phyloP scores from a whole-genome alignment of 1,140 invertebrate species.

The Thaumatotibia leucotreta region DNA sequence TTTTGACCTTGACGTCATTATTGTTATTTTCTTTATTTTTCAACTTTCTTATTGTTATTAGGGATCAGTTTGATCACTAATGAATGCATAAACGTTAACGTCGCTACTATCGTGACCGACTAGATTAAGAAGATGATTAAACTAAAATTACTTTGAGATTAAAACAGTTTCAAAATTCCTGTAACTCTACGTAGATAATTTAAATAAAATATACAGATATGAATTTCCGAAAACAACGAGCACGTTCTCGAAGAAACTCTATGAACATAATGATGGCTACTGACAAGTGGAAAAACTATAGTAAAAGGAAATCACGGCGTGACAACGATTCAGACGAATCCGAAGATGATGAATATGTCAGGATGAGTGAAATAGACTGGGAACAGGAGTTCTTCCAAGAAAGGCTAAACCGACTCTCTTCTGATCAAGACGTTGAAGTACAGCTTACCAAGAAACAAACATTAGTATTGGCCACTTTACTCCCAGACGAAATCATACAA shows the following conservation, averaged over 20 bases:
- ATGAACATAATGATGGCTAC: constrained; percentile 40
- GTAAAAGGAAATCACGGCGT: constrained; percentile 36
- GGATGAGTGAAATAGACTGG: constrained; percentile 46
- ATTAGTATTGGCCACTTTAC: constrained; percentile 56
- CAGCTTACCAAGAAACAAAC: constrained; percentile 59
- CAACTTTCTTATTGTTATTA: no score
- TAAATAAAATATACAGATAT: constrained; percentile 29
- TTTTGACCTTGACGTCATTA: no score
- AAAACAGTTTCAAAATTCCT: constrained; percentile 38
- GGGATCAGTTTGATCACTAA: no score
- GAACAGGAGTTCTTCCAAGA: constrained; percentile 54
- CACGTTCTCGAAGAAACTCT: constrained; percentile 44
- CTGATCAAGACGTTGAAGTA: constrained; percentile 60
- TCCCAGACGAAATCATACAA: constrained; percentile 61
- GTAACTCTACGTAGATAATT: constrained; percentile 19
- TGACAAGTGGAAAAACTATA: constrained; percentile 49
- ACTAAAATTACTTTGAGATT: constrained; percentile 23
- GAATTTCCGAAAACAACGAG: constrained; percentile 49
- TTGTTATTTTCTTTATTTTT: no score
- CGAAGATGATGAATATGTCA: constrained; percentile 41
- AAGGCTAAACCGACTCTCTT: constrained; percentile 31
- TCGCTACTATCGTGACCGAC: constrained; percentile 25
- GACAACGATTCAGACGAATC: constrained; percentile 34
- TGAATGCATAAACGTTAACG: no score
- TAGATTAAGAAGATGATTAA: constrained; percentile 35